A percentile compares a stretch with the other conserved stretches of the same genome.
Conservation (phyloP, 2,797 vertebrate genomes). For the Heterohyrax brucei region DNA sequence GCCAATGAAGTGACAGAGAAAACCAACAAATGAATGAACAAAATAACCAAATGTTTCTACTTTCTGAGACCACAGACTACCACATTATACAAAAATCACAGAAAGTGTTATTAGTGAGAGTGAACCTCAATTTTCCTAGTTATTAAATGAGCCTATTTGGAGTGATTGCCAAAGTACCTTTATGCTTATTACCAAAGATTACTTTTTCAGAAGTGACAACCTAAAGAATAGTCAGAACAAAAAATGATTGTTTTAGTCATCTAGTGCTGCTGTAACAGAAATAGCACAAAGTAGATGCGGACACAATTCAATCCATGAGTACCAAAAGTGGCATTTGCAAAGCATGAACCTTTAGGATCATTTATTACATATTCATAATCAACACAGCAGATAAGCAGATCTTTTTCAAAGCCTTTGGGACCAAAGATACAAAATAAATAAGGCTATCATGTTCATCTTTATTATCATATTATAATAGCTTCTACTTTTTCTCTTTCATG, state of each 20-base stretch:
- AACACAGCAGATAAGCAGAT: neutral
- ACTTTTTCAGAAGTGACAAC: neutral
- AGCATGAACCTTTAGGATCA: neutral
- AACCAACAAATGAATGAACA: neutral
- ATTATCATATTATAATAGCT: neutral
- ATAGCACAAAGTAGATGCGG: too few species aligned
- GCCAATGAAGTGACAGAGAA: neutral
- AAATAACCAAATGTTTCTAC: neutral
- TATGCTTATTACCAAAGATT: neutral
- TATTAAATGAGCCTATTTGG: conserved; percentile 4
- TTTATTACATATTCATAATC: neutral
- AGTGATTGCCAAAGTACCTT: neutral
- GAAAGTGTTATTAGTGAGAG: neutral
- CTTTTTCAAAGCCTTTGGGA: neutral
- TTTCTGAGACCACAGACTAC: neutral
- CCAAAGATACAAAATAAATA: neutral
- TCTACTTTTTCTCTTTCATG: neutral
- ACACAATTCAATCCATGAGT: too few species aligned
- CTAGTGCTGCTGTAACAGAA: too few species aligned
- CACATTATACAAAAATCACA: neutral
- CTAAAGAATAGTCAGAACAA: neutral
- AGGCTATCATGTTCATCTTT: neutral
- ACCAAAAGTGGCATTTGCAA: neutral
- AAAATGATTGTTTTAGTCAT: neutral
- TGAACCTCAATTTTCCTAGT: conserved; percentile 35